These are phyloP conservation scores for Chrysocyon brachyurus DNA, from an alignment of 2,797 vertebrate genomes.

Conservation along the genomic window DNA sequence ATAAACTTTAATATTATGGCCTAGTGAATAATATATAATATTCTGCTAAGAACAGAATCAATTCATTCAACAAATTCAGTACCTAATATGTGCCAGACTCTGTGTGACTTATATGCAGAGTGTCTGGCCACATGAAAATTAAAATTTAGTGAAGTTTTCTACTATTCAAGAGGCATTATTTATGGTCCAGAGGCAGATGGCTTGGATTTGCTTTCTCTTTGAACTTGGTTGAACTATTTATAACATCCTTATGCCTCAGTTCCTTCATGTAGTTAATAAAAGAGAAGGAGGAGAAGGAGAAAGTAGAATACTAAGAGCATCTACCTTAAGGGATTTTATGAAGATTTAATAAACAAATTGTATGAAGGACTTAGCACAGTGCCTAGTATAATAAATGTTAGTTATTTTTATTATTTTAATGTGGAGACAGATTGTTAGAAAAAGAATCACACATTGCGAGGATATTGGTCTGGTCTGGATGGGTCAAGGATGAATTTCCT, in stretches of 20 bases:
- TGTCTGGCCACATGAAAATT: neutral
- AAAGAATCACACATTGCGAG: neutral
- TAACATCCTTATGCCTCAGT: neutral
- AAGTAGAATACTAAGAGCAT: neutral
- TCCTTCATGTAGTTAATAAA: neutral
- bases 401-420: neutral
- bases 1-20: neutral
- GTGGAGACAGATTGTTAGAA: neutral
- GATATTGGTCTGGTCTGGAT: neutral
- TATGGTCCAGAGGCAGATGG: neutral
- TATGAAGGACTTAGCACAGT: neutral
- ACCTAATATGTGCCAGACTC: neutral
- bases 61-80: neutral
- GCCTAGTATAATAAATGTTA: neutral
- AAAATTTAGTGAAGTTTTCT: neutral
- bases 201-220: neutral
- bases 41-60: neutral
- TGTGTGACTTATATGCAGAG: neutral
- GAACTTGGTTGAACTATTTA: neutral
- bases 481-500: neutral
- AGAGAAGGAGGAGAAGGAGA: neutral
- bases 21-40: neutral
- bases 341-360: neutral
- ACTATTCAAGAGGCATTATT: neutral
- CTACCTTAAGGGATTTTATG: neutral